phyloP scores from a whole-genome alignment of 2,888 invertebrate genomes.

The Rhodophaea formosa region DNA sequence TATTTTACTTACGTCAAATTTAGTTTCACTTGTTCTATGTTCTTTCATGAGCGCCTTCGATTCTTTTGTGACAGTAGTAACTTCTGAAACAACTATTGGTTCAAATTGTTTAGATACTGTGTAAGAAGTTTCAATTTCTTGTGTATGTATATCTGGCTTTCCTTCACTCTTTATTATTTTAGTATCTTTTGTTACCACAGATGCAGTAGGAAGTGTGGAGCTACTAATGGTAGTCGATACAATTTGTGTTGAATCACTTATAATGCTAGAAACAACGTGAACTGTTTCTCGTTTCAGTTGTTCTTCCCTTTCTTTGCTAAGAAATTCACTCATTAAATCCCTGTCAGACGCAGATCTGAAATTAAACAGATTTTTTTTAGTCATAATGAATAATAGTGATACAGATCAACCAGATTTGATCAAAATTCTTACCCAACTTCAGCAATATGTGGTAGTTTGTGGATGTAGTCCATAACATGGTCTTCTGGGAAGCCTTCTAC shows the following conservation, averaged over 20 bases:
- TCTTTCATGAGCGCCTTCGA: slow-evolving; percentile 34
- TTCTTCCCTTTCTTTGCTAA: slow-evolving; percentile 63
- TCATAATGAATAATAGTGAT: background rate
- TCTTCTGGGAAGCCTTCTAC: slow-evolving; percentile 79
- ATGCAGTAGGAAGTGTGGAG: slow-evolving; percentile 1
- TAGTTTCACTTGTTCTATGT: slow-evolving; percentile 37
- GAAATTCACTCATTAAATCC: slow-evolving; percentile 55
- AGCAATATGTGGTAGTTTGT: slow-evolving; percentile 71
- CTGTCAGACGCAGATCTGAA: slow-evolving; percentile 51
- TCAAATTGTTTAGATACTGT: slow-evolving; percentile 39
- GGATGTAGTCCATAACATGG: slow-evolving; percentile 69
- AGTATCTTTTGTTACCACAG: background rate
- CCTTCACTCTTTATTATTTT: slow-evolving; percentile 20
- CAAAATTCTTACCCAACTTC: slow-evolving; percentile 64
- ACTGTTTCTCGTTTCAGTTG: slow-evolving; percentile 58
- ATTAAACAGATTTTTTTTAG: background rate
- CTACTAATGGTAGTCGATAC: slow-evolving; percentile 14
- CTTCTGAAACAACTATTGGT: slow-evolving; percentile 35
- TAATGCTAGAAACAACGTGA: slow-evolving; percentile 21
- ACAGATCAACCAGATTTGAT: background rate
- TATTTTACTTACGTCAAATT: slow-evolving; percentile 70
- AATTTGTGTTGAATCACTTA: slow-evolving; percentile 19
- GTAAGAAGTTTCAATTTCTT: slow-evolving; percentile 46
- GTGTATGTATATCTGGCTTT: slow-evolving; percentile 40
- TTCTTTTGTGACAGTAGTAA: slow-evolving; percentile 39